Conservation (phyloP, 2,113 vertebrate species). For the Nibea coibor region DNA sequence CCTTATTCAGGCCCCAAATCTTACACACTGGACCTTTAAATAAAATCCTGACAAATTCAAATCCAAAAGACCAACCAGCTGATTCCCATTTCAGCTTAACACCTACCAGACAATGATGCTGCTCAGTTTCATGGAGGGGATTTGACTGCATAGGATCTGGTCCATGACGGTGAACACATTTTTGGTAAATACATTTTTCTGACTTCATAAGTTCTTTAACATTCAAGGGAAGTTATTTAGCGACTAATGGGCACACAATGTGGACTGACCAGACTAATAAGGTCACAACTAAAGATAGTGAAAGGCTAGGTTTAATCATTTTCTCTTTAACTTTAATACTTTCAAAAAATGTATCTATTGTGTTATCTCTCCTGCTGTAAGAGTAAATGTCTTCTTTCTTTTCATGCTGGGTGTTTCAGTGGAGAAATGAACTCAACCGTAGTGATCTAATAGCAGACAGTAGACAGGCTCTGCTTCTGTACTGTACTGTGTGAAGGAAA, state of each 20-base stretch:
- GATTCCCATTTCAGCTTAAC: too few relatives aligned
- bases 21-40: too few relatives aligned
- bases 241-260: neutral
- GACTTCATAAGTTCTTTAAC: neutral
- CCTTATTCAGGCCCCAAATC: too few relatives aligned
- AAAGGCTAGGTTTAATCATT: too few relatives aligned
- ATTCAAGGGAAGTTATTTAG: neutral
- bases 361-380: neutral
- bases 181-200: neutral
- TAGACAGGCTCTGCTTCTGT: neutral
- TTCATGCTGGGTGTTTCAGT: neutral
- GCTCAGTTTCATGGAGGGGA: too few relatives aligned
- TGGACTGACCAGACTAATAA: too few relatives aligned
- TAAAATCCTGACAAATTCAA: too few relatives aligned
- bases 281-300: too few relatives aligned
- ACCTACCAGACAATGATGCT: too few relatives aligned
- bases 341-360: too few relatives aligned
- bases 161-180: neutral
- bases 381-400: neutral
- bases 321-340: too few relatives aligned
- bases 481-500: constrained; percentile 43
- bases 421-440: neutral
- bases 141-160: neutral
- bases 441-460: constrained; percentile 18
- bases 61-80: too few relatives aligned